Evolutionary conservation across 2,113 vertebrate genomes (phyloP).

Genomic region (Haliaeetus leucogaster): DNA sequence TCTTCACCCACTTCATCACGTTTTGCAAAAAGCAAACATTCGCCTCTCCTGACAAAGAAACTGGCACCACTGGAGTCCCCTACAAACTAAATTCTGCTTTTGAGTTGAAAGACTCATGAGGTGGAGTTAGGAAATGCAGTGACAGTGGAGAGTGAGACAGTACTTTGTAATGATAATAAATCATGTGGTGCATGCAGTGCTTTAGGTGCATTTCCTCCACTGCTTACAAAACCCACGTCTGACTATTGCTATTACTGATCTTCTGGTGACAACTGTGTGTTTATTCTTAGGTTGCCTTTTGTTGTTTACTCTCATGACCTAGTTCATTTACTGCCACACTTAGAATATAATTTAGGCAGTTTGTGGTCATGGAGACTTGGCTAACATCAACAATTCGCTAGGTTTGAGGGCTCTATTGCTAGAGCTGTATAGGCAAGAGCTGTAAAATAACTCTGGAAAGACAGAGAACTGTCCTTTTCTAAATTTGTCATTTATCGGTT

Average conservation of each 20-base stretch:
- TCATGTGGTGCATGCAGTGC: background rate
- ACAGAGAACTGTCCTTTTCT: background rate
- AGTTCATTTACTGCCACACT: background rate
- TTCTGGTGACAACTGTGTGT: background rate
- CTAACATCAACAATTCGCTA: background rate
- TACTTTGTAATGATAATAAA: background rate
- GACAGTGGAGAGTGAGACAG: background rate
- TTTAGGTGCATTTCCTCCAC: background rate
- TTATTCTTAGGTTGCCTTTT: background rate
- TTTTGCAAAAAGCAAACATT: background rate
- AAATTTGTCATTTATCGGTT: background rate
- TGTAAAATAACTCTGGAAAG: background rate
- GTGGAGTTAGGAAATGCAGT: background rate
- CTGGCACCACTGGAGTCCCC: background rate
- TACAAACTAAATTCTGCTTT: background rate
- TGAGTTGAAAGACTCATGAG: background rate
- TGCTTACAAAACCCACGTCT: background rate
- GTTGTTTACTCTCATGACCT: background rate
- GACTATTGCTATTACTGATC: background rate
- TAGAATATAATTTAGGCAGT: background rate
- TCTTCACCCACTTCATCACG: background rate
- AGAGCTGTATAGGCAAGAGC: background rate
- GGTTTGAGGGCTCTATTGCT: background rate
- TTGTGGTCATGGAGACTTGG: background rate
- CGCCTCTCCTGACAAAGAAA: background rate